phyloP scores from a whole-genome alignment of 2,797 vertebrate genomes.

The Pangasius krempfi region DNA sequence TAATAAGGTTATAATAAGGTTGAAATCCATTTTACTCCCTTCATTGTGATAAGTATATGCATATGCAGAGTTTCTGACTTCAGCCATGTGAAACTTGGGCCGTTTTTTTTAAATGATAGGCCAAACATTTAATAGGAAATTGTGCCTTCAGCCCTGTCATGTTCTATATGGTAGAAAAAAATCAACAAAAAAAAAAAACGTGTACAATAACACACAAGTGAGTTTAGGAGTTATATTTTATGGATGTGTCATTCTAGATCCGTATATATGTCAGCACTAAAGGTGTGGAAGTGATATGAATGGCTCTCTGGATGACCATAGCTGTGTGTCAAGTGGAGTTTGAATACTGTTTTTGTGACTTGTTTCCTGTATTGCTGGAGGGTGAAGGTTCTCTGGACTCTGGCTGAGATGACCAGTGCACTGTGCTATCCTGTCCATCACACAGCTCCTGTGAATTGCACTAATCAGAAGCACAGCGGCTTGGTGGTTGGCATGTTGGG shows the following conservation, averaged over 20 bases:
- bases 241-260: background rate
- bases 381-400: constrained; percentile 6
- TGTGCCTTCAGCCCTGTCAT: constrained; percentile 14
- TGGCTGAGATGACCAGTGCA: background rate
- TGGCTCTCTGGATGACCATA: background rate
- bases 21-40: background rate
- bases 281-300: background rate
- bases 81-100: background rate
- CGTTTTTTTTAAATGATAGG: background rate
- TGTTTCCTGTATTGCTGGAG: constrained; percentile 7
- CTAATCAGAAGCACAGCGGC: constrained; percentile 23
- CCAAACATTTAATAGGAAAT: constrained; percentile 3
- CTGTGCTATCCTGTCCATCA: background rate
- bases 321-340: background rate
- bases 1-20: too few relatives aligned
- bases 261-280: constrained; percentile 1
- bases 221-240: background rate
- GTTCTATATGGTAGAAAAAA: background rate
- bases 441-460: constrained; percentile 18
- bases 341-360: constrained; percentile 17
- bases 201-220: background rate
- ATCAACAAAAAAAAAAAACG: background rate
- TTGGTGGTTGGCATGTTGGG: too few relatives aligned
- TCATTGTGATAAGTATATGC: too few relatives aligned
- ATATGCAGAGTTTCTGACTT: background rate